Conservation (phyloP, 2,113 vertebrate species). For the Nettapus auritus region DNA sequence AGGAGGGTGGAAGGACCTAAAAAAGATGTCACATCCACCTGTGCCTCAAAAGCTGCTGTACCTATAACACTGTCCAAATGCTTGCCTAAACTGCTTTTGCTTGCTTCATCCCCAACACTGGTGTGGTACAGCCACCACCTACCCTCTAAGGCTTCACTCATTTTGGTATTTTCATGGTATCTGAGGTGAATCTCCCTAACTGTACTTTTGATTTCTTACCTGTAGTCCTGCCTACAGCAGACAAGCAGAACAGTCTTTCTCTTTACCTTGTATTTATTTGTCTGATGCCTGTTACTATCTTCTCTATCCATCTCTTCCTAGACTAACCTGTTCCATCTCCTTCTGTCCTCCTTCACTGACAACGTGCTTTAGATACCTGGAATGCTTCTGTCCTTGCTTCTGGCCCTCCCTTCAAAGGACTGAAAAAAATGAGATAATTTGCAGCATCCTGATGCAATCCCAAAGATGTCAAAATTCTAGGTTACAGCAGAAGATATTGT, state of each 20-base stretch:
- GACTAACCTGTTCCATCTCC: not conserved
- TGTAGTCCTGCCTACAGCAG: not conserved
- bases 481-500: not conserved
- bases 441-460: not conserved
- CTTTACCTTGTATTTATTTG: not conserved
- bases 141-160: not conserved
- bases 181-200: not conserved
- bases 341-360: not conserved
- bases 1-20: not conserved
- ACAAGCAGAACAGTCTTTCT: not conserved
- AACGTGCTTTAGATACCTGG: not conserved
- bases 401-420: not conserved
- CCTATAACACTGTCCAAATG: not conserved
- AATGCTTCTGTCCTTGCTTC: not conserved
- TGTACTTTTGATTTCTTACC: not conserved
- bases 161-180: fast-evolving
- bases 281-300: not conserved
- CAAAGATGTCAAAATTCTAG: not conserved
- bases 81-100: not conserved
- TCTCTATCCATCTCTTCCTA: not conserved
- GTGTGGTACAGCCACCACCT: not conserved
- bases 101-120: not conserved
- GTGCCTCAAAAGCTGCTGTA: not conserved
- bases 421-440: not conserved
- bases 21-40: not conserved